A percentile compares a stretch with the other conserved stretches of the same genome.
These are phyloP conservation scores for Corythucha ciliata DNA, from an alignment of 2,888 invertebrate species.

Conservation along the genomic window DNA sequence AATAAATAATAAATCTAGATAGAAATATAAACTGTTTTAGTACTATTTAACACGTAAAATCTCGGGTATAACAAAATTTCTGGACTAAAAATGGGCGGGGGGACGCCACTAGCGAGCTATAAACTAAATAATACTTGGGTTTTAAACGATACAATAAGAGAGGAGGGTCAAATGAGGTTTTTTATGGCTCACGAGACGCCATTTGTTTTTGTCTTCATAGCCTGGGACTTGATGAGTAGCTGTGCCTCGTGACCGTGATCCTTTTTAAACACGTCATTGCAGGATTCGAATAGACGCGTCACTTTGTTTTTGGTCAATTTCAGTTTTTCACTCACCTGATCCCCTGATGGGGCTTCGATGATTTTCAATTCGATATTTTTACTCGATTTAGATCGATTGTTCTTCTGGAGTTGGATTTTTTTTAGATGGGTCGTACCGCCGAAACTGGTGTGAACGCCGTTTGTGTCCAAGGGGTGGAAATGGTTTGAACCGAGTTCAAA, in stretches of 20 bases:
- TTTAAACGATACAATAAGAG: too few species aligned
- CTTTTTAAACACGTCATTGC: slow-evolving; percentile 23
- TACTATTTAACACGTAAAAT: too few species aligned
- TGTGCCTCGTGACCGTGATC: slow-evolving; percentile 31
- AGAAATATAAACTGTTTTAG: too few species aligned
- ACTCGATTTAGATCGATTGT: slow-evolving; percentile 14
- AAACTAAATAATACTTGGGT: too few species aligned
- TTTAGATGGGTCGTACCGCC: slow-evolving; percentile 72
- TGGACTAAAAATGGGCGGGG: too few species aligned
- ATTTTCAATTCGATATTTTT: slow-evolving; percentile 30
- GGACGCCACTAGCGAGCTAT: too few species aligned
- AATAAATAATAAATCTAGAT: too few species aligned
- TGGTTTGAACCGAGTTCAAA: slow-evolving; percentile 32
- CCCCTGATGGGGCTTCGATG: slow-evolving; percentile 26
- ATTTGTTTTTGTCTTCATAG: too few species aligned
- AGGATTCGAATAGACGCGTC: slow-evolving; percentile 26
- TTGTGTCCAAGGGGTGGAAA: slow-evolving; percentile 61
- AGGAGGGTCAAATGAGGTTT: too few species aligned
- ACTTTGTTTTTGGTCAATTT: slow-evolving; percentile 29
- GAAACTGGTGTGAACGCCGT: slow-evolving; percentile 68
- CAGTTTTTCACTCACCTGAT: slow-evolving; percentile 25
- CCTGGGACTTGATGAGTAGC: slow-evolving; percentile 30
- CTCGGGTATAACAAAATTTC: too few species aligned
- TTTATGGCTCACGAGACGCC: too few species aligned
- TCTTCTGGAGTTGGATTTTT: slow-evolving; percentile 45